Evolutionary conservation across 2,797 vertebrate species (phyloP).

Genomic region (Myotis pilosus): DNA sequence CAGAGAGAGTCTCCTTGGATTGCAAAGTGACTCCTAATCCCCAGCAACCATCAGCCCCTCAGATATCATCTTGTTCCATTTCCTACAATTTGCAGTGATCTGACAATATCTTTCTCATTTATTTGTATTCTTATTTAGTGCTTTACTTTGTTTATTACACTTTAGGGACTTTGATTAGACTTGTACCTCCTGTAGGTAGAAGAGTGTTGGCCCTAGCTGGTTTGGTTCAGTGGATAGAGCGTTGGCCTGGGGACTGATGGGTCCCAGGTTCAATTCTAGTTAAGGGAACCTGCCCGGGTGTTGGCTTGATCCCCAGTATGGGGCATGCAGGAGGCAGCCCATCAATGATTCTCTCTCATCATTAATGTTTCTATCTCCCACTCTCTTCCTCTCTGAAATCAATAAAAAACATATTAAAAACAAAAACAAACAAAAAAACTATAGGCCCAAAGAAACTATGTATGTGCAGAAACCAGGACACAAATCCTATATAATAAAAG

Average conservation of each 20-base stretch:
- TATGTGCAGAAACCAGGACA: background rate
- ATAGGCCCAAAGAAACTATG: background rate
- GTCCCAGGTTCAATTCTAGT: too few relatives aligned
- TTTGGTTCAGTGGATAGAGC: too few relatives aligned
- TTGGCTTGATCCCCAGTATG: too few relatives aligned
- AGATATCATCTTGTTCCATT: background rate
- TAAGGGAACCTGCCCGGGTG: too few relatives aligned
- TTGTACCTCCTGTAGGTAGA: background rate
- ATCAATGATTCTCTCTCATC: too few relatives aligned
- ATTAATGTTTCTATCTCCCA: too few relatives aligned
- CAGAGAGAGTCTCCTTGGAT: background rate
- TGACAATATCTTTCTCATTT: background rate
- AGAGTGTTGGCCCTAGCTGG: background rate
- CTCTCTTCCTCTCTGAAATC: too few relatives aligned
- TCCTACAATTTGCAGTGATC: background rate
- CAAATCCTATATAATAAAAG: background rate
- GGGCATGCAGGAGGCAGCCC: too few relatives aligned
- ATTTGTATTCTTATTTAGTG: background rate
- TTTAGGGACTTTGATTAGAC: background rate
- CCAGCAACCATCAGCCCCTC: background rate
- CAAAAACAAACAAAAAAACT: background rate
- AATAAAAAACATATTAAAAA: too few relatives aligned
- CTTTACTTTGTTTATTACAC: background rate
- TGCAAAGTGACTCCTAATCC: background rate
- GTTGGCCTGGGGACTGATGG: too few relatives aligned